These are phyloP conservation scores for Steinernema feltiae DNA, from an alignment of 1,140 invertebrate species.

Conservation along the genomic window DNA sequence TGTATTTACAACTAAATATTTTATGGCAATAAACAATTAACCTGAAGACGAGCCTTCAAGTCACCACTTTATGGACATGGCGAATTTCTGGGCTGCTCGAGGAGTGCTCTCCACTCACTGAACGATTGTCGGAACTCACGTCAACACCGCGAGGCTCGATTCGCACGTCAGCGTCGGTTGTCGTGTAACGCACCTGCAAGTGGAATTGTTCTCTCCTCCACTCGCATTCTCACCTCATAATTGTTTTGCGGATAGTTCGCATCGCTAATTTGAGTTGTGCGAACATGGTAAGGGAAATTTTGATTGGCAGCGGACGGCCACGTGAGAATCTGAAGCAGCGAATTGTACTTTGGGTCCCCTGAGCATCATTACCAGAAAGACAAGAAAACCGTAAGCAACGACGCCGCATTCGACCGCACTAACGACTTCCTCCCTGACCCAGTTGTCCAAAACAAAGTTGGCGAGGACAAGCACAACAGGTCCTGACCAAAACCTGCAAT, in stretches of 20 bases:
- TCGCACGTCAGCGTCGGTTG: neutral
- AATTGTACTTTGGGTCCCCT: conserved; percentile 4
- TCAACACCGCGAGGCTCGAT: neutral
- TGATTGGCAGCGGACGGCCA: conserved; percentile 73
- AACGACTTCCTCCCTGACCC: conserved; percentile 82
- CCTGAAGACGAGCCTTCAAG: neutral
- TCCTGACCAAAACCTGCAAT: conserved; percentile 68
- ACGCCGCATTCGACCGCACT: conserved; percentile 72
- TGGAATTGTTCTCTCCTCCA: neutral
- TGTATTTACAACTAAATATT: conserved; percentile 10
- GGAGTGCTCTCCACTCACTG: neutral
- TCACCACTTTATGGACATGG: neutral
- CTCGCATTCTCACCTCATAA: conserved; percentile 15
- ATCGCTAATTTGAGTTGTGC: conserved; percentile 68
- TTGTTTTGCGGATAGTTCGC: conserved; percentile 30
- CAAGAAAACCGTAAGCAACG: conserved; percentile 70
- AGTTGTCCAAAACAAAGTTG: conserved; percentile 75
- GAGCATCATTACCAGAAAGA: conserved; percentile 68
- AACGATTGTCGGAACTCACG: neutral
- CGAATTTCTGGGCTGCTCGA: neutral
- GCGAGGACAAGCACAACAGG: conserved; percentile 74
- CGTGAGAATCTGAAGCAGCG: conserved; percentile 68
- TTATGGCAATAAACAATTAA: neutral
- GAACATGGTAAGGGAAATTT: conserved; percentile 78
- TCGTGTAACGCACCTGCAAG: conserved; percentile 8